Evolutionary conservation across 2,797 vertebrate species (phyloP).

Genomic region (Sebastes nivosus): DNA sequence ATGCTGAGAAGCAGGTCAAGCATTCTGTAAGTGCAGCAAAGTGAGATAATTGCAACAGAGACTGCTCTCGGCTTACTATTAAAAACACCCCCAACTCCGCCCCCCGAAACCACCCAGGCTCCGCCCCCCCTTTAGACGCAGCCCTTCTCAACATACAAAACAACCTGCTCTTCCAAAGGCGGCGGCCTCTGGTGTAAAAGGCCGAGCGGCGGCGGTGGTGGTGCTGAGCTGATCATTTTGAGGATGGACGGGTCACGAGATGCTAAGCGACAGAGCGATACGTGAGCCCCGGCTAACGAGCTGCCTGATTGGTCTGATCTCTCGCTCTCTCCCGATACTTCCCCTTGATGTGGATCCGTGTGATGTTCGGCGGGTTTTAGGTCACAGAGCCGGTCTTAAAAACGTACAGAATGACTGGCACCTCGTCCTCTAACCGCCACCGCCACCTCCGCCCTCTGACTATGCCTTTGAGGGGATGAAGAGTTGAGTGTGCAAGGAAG

Average conservation of each 20-base stretch:
- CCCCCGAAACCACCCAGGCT: background rate
- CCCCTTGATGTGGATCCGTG: conserved; percentile 54
- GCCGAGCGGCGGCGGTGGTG: background rate
- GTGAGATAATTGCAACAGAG: conserved; percentile 70
- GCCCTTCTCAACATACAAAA: conserved; percentile 10
- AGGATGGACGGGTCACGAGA: conserved; percentile 42
- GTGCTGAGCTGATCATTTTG: conserved; percentile 10
- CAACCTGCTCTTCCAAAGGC: conserved; percentile 19
- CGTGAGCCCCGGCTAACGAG: conserved; percentile 37
- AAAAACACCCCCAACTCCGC: conserved; percentile 3
- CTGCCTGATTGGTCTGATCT: conserved; percentile 36
- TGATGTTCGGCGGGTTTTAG: conserved; percentile 56
- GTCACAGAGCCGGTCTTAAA: conserved; percentile 39
- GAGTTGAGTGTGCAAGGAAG: conserved; percentile 19
- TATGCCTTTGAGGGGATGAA: conserved; percentile 56
- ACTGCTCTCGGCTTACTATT: conserved; percentile 51
- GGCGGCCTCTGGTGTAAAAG: background rate
- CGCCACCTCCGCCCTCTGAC: background rate
- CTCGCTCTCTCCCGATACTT: conserved; percentile 6
- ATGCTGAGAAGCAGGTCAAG: conserved; percentile 75
- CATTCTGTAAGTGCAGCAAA: conserved; percentile 72
- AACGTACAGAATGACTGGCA: conserved; percentile 38
- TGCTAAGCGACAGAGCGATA: conserved; percentile 44
- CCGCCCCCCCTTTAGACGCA: background rate
- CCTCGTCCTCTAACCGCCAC: conserved; percentile 6